Base-by-base conservation (phyloP, 53 echinoderm and acorn worm genomes). In the Temnopleurus reevesii region DNA sequence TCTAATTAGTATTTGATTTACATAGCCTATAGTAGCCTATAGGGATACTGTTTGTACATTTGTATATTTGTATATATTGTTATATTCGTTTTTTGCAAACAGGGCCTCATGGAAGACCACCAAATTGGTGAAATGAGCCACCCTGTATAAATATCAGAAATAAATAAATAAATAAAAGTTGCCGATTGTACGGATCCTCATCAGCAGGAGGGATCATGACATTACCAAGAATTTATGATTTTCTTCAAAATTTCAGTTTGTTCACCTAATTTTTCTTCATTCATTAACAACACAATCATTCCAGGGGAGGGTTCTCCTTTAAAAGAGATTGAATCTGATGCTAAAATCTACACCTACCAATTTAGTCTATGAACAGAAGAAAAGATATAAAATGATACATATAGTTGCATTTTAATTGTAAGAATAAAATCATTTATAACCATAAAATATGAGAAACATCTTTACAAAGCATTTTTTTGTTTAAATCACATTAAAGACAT, bases 301-400 rank as follows among this genome's bases (percentile, higher is more conserved):
- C 35, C 41, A n/a, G n/a, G n/a, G n/a, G n/a, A n/a, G n/a, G n/a
- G n/a, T n/a, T n/a, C n/a, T n/a, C n/a, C n/a, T n/a, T n/a, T n/a
- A n/a, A 41, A 36, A 7, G n/a, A 66, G n/a, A 27, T 66, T 19
- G 21, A 38, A n/a, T 36, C 19, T 7, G 35, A 66, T 21, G 71
- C 71, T 66, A 66, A 35, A 66, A 36, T 41, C 71, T 38, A 66
- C 41, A 66, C 71, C 71, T 38, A 38, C n/a, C 18, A 66, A 33
- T 33, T 33, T 17, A 64, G 35, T 38, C 8, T 66, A n/a, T n/a
- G n/a, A 21, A 19, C 9, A 36, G 19, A 66, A 19, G 35, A n/a
- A 57, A 12, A 66, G n/a, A 66, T 26, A 66, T 4, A 66, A 66
- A 12, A 66, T 17, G n/a, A 38, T 7, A 7, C 21, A 36, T 6